Evolutionary conservation across 2,113 vertebrate genomes (phyloP), one percentile per base, ranked within the genome.

Genomic region (Nycticebus coucang): DNA sequence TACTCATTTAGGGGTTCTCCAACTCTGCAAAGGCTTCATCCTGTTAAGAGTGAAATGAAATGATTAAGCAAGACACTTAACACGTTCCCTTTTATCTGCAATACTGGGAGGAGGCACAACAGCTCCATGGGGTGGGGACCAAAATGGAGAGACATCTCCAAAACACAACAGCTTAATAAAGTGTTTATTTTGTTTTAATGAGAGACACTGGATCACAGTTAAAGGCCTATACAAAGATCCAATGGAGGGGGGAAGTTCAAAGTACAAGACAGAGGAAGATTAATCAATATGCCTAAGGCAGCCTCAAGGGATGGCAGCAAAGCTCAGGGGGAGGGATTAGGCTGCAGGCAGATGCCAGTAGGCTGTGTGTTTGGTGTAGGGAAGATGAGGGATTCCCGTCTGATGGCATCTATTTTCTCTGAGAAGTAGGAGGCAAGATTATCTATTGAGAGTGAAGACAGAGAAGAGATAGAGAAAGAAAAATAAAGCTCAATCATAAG

Each of bases 401-500:
- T 85, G 79, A 74, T 62, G 64, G 18, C 21, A 14, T 90, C 85
- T 89, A 26, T 96, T 86, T 85, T 68, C 94, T 87, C 85, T 26
- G 59, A 69, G 50, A 90, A 93, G 37, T 30, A 71, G 85, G 79
- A 92, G 83, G 74, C 5, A 17, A 74, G 85, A 55, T 84, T 30
- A 80, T 92, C 75, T 87, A 75, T 41, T 53, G 17, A 88, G 59
- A 71, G 62, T 78, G 55, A 41, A 50, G 64, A 24, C 15, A 18
- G 24, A 18, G 24, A 8, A 41, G 53, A 88, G 82, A 85, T 0
- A 68, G 45, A 89, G 93, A 78, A 82, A 81, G 45, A 75, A 94
- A 45, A 75, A 89, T 86, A 92, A 87, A 53, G 93, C 57, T 35
- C 79, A 59, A 69, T 60, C 50, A 80, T 33, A 64, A 22, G 53